Evolutionary conservation across 2,888 invertebrate species (phyloP).

Genomic region (Podabrus alpinus): DNA sequence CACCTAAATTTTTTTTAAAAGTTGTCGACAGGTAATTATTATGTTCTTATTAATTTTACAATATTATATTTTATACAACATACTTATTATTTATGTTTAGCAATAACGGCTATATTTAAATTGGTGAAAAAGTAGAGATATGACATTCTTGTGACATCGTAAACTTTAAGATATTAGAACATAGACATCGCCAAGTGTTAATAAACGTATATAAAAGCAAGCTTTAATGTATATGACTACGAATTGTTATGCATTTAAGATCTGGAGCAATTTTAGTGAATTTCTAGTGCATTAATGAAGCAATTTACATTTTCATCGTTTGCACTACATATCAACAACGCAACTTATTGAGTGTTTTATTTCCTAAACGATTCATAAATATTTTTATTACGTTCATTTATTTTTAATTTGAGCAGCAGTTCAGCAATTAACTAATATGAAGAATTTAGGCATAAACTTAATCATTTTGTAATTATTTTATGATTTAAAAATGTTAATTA

Average conservation of each 20-base stretch:
- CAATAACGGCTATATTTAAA: slow-evolving; percentile 49
- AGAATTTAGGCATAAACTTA: not conserved
- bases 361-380: slow-evolving; percentile 7
- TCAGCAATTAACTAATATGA: not conserved
- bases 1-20: no score
- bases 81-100: slow-evolving; percentile 38
- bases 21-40: not conserved
- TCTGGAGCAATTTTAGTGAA: slow-evolving; percentile 36
- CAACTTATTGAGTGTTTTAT: slow-evolving; percentile 21
- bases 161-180: slow-evolving; percentile 53
- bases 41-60: not conserved
- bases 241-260: slow-evolving; percentile 34
- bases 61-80: not conserved
- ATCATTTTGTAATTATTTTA: not conserved
- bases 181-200: slow-evolving; percentile 47
- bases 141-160: slow-evolving; percentile 55
- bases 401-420: not conserved
- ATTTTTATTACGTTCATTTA: slow-evolving; percentile 1
- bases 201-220: slow-evolving; percentile 44
- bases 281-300: slow-evolving; percentile 48
- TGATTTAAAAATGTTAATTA: not conserved
- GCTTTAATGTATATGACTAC: slow-evolving; percentile 32
- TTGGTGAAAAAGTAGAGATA: slow-evolving; percentile 53
- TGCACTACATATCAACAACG: slow-evolving; percentile 28
- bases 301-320: slow-evolving; percentile 52